These are phyloP conservation scores for Baryphthengus martii DNA, from an alignment of 2,113 vertebrate genomes.

Conservation along the genomic window DNA sequence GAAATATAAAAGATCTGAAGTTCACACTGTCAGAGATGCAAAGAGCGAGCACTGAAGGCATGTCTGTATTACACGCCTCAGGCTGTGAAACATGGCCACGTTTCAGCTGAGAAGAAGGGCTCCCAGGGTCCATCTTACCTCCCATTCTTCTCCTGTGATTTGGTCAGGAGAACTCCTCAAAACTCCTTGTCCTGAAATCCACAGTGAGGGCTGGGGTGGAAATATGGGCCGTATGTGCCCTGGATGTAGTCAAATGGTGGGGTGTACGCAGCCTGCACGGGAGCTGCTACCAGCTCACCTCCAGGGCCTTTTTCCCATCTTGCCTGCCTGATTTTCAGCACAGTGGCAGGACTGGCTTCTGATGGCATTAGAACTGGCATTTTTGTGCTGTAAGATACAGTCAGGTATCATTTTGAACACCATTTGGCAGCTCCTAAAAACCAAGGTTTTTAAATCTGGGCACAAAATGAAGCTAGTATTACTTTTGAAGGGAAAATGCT, in stretches of 20 bases:
- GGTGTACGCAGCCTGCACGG: not conserved
- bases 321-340: not conserved
- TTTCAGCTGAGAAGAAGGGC: not conserved
- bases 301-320: not conserved
- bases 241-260: accelerated
- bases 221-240: not conserved
- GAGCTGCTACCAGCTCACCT: not conserved
- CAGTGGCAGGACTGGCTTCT: not conserved
- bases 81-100: not conserved
- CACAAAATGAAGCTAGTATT: not conserved
- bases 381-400: not conserved
- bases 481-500: not conserved
- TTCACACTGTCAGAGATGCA: not conserved
- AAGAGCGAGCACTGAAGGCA: not conserved
- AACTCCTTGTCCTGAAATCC: not conserved
- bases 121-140: not conserved
- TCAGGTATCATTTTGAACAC: not conserved
- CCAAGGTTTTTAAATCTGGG: not conserved
- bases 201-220: not conserved
- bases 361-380: not conserved
- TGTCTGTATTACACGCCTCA: not conserved
- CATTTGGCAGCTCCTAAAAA: not conserved
- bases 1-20: not conserved
- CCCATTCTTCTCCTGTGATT: not conserved
- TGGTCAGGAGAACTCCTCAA: not conserved